Percentiles rank a stretch among this genome's conserved stretches.
Evolutionary conservation across 2,113 vertebrate genomes (phyloP).

Genomic region (Montifringilla adamsi): DNA sequence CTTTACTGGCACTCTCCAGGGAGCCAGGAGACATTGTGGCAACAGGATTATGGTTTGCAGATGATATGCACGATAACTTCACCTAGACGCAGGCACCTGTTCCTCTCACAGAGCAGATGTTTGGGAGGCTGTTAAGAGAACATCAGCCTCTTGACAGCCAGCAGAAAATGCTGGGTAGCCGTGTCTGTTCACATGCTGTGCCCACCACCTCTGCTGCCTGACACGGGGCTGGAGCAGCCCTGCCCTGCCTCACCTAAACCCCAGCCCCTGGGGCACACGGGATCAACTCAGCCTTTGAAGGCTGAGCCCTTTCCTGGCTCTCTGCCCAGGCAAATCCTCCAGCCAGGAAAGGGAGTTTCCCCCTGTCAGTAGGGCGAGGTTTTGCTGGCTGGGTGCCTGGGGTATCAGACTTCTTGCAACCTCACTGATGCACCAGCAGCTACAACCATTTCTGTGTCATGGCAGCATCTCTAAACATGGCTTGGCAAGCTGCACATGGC

Average conservation of each 20-base stretch:
- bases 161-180: background rate
- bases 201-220: background rate
- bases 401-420: background rate
- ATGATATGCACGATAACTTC: conserved; percentile 5
- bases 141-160: background rate
- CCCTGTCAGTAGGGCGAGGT: background rate
- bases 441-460: background rate
- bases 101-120: conserved; percentile 32
- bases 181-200: background rate
- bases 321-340: background rate
- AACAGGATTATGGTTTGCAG: conserved; percentile 27
- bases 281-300: background rate
- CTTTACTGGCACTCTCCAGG: conserved; percentile 22
- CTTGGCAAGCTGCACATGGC: background rate
- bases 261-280: background rate
- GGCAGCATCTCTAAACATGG: background rate
- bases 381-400: background rate
- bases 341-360: background rate
- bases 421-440: background rate
- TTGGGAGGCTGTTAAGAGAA: background rate
- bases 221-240: background rate
- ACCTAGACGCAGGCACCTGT: conserved; percentile 18
- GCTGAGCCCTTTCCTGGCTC: background rate
- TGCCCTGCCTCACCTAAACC: background rate
- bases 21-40: background rate